Percentiles rank a stretch among this genome's conserved stretches.
These are phyloP conservation scores for Poliocrania exsul DNA, from an alignment of 2,797 vertebrate species.

Conservation along the genomic window DNA sequence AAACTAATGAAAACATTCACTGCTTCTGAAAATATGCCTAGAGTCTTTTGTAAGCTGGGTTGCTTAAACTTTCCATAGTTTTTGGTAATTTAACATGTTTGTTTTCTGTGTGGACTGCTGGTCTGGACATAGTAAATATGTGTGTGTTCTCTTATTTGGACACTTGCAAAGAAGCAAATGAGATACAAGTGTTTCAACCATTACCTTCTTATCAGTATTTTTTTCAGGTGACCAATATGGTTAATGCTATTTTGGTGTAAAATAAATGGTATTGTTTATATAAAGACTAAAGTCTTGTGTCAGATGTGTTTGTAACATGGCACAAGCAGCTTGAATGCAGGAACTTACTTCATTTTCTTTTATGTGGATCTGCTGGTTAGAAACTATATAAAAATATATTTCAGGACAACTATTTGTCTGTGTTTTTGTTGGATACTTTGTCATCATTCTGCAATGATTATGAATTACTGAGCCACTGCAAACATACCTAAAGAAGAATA, in stretches of 20 bases:
- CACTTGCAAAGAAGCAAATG: background rate
- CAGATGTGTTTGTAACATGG: background rate
- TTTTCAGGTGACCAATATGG: conserved; percentile 6
- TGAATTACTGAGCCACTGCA: background rate
- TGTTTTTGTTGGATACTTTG: background rate
- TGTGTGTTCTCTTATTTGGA: background rate
- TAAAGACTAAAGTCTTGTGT: background rate
- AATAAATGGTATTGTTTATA: background rate
- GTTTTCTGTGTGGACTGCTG: background rate
- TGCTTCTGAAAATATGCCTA: background rate
- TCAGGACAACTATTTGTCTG: background rate
- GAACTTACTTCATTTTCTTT: background rate
- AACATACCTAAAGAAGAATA: conserved; percentile 1
- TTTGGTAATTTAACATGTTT: background rate
- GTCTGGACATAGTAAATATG: background rate
- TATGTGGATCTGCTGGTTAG: background rate
- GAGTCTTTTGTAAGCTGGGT: background rate
- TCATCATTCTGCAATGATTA: background rate
- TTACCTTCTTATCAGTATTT: conserved; percentile 35
- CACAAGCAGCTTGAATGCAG: background rate
- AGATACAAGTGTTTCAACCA: background rate
- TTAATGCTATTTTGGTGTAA: background rate
- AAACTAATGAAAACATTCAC: background rate
- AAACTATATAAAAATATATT: background rate
- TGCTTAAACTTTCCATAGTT: background rate